Percentiles rank a stretch among this genome's conserved stretches.
These are phyloP conservation scores for Caenorhabditis zanzibari DNA, from an alignment of 2,888 invertebrate species.

Conservation along the genomic window DNA sequence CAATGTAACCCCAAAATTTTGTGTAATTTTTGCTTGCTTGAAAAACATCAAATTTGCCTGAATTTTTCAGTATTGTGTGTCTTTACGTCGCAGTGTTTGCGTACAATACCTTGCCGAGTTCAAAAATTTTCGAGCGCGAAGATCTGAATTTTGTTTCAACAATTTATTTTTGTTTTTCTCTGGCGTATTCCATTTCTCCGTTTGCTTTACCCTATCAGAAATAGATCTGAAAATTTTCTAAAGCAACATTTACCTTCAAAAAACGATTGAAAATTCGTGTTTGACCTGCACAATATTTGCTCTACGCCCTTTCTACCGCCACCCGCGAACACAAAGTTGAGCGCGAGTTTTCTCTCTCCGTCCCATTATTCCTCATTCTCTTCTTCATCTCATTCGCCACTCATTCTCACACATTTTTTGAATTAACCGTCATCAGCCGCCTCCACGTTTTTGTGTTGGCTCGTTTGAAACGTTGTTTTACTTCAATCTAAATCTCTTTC, in stretches of 20 bases:
- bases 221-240: slow-evolving; percentile 12
- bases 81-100: slow-evolving; percentile 25
- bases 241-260: slow-evolving; percentile 48
- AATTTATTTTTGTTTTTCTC: background rate
- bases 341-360: slow-evolving; percentile 44
- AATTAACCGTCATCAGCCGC: slow-evolving; percentile 43
- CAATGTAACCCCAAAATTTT: too few species aligned
- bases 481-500: background rate
- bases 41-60: background rate
- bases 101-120: background rate
- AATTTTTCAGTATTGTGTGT: background rate
- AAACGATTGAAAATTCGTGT: slow-evolving; percentile 49
- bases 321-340: slow-evolving; percentile 57
- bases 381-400: slow-evolving; percentile 31
- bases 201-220: slow-evolving; percentile 6
- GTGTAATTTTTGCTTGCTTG: background rate
- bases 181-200: background rate
- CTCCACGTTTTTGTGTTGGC: slow-evolving; percentile 35
- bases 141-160: background rate
- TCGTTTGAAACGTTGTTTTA: background rate
- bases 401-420: slow-evolving; percentile 63
- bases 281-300: slow-evolving; percentile 64
- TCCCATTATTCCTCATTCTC: slow-evolving; percentile 2
- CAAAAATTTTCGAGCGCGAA: background rate
- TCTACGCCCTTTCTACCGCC: slow-evolving; percentile 30